phyloP scores from a whole-genome alignment of 2,113 vertebrate species.

The Speoplatyrhinus poulsoni region DNA sequence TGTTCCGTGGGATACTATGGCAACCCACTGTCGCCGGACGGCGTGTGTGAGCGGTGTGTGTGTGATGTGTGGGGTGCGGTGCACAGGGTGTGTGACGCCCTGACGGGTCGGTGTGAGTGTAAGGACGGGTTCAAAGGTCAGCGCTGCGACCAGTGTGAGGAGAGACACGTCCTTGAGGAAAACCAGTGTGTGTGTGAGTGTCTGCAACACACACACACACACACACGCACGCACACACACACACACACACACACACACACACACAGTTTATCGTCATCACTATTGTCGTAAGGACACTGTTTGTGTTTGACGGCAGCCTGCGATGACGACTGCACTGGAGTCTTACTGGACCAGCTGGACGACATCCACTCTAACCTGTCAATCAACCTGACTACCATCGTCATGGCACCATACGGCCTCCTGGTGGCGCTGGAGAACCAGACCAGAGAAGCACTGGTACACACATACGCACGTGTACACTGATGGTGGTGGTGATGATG shows the following conservation, averaged over 20 bases:
- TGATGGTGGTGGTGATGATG: too few relatives aligned
- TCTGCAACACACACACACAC: background rate
- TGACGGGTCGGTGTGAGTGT: conserved; percentile 84
- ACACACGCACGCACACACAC: background rate
- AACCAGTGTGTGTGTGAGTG: conserved; percentile 87
- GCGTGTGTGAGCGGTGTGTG: conserved; percentile 77
- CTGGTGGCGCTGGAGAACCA: conserved; percentile 80
- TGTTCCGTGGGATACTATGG: conserved; percentile 88
- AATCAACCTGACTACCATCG: conserved; percentile 77
- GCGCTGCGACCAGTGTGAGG: conserved; percentile 83
- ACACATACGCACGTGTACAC: conserved; percentile 3
- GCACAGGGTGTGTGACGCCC: conserved; percentile 72
- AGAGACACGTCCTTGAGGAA: conserved; percentile 78
- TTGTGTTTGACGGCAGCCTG: conserved; percentile 76
- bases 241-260: background rate
- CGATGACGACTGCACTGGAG: conserved; percentile 83
- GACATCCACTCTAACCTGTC: conserved; percentile 54
- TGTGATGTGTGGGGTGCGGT: conserved; percentile 82
- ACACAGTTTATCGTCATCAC: too few relatives aligned
- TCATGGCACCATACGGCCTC: conserved; percentile 71
- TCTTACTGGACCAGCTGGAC: conserved; percentile 82
- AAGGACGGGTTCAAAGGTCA: conserved; percentile 81
- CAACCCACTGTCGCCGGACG: conserved; percentile 71
- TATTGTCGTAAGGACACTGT: background rate
- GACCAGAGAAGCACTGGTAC: conserved; percentile 80